phyloP scores from a whole-genome alignment of 1,140 invertebrate species.

The Tachypleus tridentatus region DNA sequence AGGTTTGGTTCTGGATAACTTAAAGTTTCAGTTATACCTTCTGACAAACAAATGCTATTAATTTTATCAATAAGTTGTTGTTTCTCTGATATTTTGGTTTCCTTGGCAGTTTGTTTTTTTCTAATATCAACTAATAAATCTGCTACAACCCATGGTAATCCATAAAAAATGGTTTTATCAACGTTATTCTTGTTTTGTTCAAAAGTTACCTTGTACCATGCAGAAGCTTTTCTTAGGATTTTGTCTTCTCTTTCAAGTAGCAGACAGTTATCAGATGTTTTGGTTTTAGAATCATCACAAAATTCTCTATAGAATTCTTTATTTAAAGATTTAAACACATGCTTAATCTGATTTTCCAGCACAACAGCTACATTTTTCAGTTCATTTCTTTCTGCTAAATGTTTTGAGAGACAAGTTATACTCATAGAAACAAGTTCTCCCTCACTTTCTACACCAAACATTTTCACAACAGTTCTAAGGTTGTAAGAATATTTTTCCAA shows the following conservation, averaged over 20 bases:
- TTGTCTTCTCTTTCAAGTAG: background rate
- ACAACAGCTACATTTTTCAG: constrained; percentile 6
- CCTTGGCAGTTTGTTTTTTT: background rate
- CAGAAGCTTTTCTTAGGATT: constrained; percentile 10
- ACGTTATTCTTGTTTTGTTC: background rate
- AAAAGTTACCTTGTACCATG: constrained; percentile 14
- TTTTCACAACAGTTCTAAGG: constrained; percentile 24
- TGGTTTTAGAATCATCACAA: constrained; percentile 1
- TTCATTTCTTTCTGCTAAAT: constrained; percentile 5
- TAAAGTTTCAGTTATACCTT: too few species aligned
- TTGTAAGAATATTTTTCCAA: constrained; percentile 10
- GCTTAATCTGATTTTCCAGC: constrained; percentile 3
- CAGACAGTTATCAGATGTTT: background rate
- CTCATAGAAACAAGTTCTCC: constrained; percentile 11
- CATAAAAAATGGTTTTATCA: background rate
- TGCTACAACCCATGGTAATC: constrained; percentile 16
- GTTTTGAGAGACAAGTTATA: background rate
- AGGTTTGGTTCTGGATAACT: too few species aligned
- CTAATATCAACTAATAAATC: constrained; percentile 12
- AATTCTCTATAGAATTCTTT: constrained; percentile 6
- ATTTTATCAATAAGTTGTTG: too few species aligned
- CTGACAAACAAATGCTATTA: too few species aligned
- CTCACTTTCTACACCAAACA: constrained; percentile 23
- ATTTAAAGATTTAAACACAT: constrained; percentile 1
- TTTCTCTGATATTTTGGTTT: background rate